phyloP scores from a whole-genome alignment of 1,140 invertebrate genomes.

The Polypedilum pembai region DNA sequence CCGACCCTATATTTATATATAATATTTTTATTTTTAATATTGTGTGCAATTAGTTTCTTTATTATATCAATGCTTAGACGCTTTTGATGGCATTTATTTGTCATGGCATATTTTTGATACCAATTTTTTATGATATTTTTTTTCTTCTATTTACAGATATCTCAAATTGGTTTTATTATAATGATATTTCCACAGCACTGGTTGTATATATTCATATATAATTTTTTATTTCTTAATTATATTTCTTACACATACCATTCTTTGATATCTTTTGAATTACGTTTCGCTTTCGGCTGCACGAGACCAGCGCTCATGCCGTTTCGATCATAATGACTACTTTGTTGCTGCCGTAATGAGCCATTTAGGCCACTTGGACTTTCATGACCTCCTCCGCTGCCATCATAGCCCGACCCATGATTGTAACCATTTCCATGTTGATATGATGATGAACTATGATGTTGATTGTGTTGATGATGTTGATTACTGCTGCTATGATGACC shows the following conservation, averaged over 20 bases:
- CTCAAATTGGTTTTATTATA: background rate
- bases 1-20: background rate
- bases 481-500: conserved; percentile 33
- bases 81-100: background rate
- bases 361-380: conserved; percentile 33
- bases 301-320: conserved; percentile 38
- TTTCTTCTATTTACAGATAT: background rate
- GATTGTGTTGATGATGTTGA: conserved; percentile 29
- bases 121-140: background rate
- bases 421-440: conserved; percentile 32
- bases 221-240: background rate
- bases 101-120: background rate
- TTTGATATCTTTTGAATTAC: conserved; percentile 81
- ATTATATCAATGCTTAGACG: too few relatives aligned
- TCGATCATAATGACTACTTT: conserved; percentile 32
- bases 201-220: background rate
- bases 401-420: conserved; percentile 32
- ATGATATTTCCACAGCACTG: conserved; percentile 26
- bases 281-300: conserved; percentile 53
- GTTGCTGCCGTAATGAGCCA: conserved; percentile 35
- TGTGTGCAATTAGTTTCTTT: background rate
- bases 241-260: conserved; percentile 80
- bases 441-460: background rate
- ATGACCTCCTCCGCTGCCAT: conserved; percentile 30
- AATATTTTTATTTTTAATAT: too few relatives aligned